Evolutionary conservation across 23 tunicate genomes (phyloP), one percentile per base, ranked within the genome.

Genomic region (Trididemnum miniatum): DNA sequence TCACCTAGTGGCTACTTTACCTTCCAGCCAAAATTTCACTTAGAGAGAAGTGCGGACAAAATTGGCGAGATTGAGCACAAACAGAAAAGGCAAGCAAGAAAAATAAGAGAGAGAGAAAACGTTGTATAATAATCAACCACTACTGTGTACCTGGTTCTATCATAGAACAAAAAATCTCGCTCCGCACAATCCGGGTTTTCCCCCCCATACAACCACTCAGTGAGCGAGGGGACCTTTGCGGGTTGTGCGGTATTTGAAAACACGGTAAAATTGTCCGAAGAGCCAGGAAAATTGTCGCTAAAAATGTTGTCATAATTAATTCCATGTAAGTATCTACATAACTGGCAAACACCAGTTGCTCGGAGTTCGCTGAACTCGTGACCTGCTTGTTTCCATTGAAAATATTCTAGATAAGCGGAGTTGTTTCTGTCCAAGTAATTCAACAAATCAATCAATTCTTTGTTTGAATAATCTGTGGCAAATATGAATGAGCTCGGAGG

Each of bases 341-440:
- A 74, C 38, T 73, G 81, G 36, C 87, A 83, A 27, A 0, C 51
- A 0, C 75, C 64, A 0, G 51, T 51, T 25, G 31, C 76, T 34
- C 88, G 35, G 15, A 20, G 26, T 5, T 18, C 28, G 26, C 5
- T 5, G 5, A 22, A 3, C 29, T 18, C 26, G 29, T 12, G 3
- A 62, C 35, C 44, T 32, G 9, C 4, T 1, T 28, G 24, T 52
- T 66, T 71, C 90, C 90, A 86, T 40, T 57, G 34, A 20, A 86
- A 80, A 59, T 86, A 86, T 29, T 77, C 74, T 40, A 20, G 71
- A 44, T 86, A 86, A 1, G 90, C 90, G 26, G 73, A 71, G 30
- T 86, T 85, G 37, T 86, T 86, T 36, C 26, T 37, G 40, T 86
- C 84, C 37, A 86, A 51, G 29, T 79, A 86, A 26, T 72, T 57